A percentile compares a stretch with the other conserved stretches of the same genome.
phyloP scores from a whole-genome alignment of 1,140 invertebrate genomes.

The Probaryconus sp. region DNA sequence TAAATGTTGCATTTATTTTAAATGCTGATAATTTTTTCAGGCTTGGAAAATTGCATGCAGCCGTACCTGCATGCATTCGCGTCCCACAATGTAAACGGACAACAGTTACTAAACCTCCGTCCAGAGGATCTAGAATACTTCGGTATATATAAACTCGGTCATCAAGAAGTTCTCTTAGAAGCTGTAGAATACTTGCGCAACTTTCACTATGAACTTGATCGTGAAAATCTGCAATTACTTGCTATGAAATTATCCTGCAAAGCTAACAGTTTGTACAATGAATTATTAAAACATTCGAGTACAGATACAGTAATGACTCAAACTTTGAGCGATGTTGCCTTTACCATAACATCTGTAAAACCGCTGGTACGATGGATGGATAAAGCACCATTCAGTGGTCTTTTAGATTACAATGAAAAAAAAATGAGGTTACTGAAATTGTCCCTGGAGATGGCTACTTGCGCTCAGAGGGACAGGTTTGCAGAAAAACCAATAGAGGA shows the following conservation, averaged over 20 bases:
- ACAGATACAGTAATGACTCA: conserved; percentile 86
- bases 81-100: conserved; percentile 88
- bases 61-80: conserved; percentile 90
- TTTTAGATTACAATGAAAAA: conserved; percentile 83
- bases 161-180: conserved; percentile 95
- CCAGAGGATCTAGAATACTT: conserved; percentile 92
- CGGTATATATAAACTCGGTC: conserved; percentile 90
- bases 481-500: conserved; percentile 87
- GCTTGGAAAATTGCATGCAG: conserved; percentile 88
- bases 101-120: conserved; percentile 88
- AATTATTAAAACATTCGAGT: conserved; percentile 81
- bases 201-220: conserved; percentile 93
- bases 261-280: conserved; percentile 88
- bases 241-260: conserved; percentile 90
- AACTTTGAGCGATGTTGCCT: conserved; percentile 89
- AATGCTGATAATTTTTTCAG: conserved; percentile 74
- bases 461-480: conserved; percentile 91
- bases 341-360: conserved; percentile 90
- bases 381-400: conserved; percentile 84
- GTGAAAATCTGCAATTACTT: conserved; percentile 93
- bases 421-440: conserved; percentile 86
- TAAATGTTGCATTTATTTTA: no score
- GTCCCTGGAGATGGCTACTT: conserved; percentile 90
- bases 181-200: conserved; percentile 92
- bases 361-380: conserved; percentile 92